Base-by-base conservation (phyloP, 1,140 invertebrate species). In the Potamilus streckersoni region DNA sequence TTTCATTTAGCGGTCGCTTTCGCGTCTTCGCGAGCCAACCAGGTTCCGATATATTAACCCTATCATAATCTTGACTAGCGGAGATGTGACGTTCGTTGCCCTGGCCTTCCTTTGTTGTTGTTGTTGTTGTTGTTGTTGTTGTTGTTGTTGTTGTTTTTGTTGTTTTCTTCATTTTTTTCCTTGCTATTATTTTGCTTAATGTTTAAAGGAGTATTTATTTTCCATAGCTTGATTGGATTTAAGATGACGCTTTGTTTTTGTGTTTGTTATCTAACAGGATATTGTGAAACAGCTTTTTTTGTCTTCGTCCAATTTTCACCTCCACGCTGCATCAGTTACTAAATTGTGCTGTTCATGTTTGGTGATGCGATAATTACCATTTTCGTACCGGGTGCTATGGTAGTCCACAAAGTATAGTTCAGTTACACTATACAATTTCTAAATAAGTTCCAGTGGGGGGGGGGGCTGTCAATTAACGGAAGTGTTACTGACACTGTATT, bases 401-500 rank as follows among this genome's bases (percentile, higher is more conserved):
- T 49, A 38, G n/a, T 68, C 68, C 31, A 27, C 59, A 23, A n/a
- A 70, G 23, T 59, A 2, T 58, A 27, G 31, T 13, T 66, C 27
- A 27, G 57, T 59, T 4, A 73, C 57, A 49, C 27, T 5, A 20
- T 65, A 73, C 17, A 73, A 20, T 65, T 65, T 73, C 11, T 56
- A 2, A 56, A 73, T 65, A 8, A 73, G 20, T 17, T 64, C 38
- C 16, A 14, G 17, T 20, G 66, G 56, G 2, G 27, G 27, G 1
- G 27, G 59, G 57, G 17, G 57, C 1, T 27, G 63, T n/a, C 27
- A 66, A 11, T 59, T 66, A 66, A 13, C 66, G 38, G 16, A 73
- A 59, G 20, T 73, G 65, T n/a, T 67, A 66, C 3, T 66, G 65
- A 2, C 49, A 66, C 71, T 16, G 71, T 64, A 27, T 73, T 67